phyloP scores from a whole-genome alignment of 2,888 invertebrate species.

The Corbicula japonica region DNA sequence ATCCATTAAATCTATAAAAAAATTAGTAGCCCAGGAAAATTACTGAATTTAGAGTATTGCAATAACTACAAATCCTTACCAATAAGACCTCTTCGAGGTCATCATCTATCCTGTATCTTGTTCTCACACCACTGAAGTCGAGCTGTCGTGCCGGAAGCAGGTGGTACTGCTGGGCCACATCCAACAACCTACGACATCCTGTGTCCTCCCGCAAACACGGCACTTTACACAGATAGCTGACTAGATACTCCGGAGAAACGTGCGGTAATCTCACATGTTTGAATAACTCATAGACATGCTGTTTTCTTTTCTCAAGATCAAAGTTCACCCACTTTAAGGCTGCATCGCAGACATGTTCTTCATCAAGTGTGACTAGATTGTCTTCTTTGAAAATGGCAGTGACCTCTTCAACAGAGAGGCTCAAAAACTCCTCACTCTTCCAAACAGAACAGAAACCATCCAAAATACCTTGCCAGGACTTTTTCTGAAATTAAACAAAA shows the following conservation, averaged over 20 bases:
- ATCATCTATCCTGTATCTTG: conserved; percentile 63
- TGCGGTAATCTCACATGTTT: conserved; percentile 63
- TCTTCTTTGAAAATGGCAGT: conserved; percentile 67
- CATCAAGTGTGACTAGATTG: conserved; percentile 66
- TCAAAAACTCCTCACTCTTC: conserved; percentile 62
- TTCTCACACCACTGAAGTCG: conserved; percentile 58
- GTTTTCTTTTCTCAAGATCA: conserved; percentile 42
- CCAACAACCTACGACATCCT: conserved; percentile 53
- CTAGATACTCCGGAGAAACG: conserved; percentile 67
- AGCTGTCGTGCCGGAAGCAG: conserved; percentile 65
- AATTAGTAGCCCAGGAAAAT: too few relatives aligned
- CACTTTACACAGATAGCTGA: conserved; percentile 52
- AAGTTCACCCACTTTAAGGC: conserved; percentile 63
- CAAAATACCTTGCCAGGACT: conserved; percentile 60
- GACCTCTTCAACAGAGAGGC: conserved; percentile 61
- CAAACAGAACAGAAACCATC: conserved; percentile 69
- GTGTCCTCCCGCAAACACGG: conserved; percentile 43
- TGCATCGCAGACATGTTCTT: conserved; percentile 72
- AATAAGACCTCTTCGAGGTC: conserved; percentile 71
- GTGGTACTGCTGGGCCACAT: conserved; percentile 68
- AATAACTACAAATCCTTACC: conserved; percentile 35
- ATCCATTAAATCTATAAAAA: too few relatives aligned
- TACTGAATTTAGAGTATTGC: too few relatives aligned
- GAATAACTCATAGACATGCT: conserved; percentile 54
- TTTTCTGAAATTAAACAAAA: conserved; percentile 36